phyloP scores from a whole-genome alignment of 2,113 vertebrate species.

The Amblyopsis rosae region DNA sequence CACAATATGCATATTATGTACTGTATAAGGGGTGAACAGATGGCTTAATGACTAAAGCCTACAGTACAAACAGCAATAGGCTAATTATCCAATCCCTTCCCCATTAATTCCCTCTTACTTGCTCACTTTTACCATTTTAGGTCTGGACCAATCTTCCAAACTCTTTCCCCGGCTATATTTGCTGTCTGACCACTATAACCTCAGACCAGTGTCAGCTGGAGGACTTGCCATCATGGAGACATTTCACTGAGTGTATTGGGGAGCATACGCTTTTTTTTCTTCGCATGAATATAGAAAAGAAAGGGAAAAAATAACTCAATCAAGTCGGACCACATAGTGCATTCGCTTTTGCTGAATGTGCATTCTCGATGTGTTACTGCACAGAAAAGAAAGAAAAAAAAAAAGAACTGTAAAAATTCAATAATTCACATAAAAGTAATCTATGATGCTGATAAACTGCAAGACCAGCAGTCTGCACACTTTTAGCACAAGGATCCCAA shows the following conservation, averaged over 20 bases:
- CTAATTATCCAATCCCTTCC: slow-evolving; percentile 32
- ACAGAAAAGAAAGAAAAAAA: neutral
- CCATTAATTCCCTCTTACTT: slow-evolving; percentile 25
- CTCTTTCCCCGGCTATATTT: slow-evolving; percentile 25
- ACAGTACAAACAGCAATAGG: slow-evolving; percentile 29
- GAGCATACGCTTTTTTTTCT: slow-evolving; percentile 8
- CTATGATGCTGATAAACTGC: slow-evolving; percentile 54
- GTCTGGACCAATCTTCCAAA: slow-evolving; percentile 27
- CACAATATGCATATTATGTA: neutral
- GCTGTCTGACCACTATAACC: slow-evolving; percentile 16
- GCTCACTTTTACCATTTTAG: slow-evolving; percentile 16
- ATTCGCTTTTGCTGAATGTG: slow-evolving; percentile 41
- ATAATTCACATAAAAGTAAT: slow-evolving; percentile 56
- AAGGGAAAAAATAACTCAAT: slow-evolving; percentile 20
- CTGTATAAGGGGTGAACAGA: neutral
- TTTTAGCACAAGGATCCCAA: slow-evolving; percentile 26
- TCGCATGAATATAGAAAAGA: slow-evolving; percentile 1
- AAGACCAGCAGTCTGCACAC: slow-evolving; percentile 40
- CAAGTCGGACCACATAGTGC: slow-evolving; percentile 22
- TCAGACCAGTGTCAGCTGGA: neutral
- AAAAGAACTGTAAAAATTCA: slow-evolving; percentile 21
- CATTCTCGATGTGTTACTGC: slow-evolving; percentile 32
- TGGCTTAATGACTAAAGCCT: slow-evolving; percentile 16
- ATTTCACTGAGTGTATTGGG: slow-evolving; percentile 21
- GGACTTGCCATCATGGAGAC: neutral